Evolutionary conservation across 35 echinoderm and acorn worm genomes (phyloP).

Genomic region (Holothuria glaberrima): DNA sequence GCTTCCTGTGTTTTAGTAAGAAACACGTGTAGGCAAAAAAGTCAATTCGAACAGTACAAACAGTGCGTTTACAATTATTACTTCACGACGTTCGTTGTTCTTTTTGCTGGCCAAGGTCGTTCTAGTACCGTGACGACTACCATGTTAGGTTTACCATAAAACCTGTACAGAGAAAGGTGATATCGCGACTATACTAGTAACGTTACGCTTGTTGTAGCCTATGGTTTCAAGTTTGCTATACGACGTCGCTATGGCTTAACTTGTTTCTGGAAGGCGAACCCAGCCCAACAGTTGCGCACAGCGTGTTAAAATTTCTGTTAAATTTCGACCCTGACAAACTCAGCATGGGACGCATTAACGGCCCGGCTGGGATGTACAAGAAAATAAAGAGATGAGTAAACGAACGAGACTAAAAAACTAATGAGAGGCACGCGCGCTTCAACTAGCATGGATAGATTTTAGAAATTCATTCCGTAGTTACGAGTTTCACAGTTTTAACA

Average conservation of each 20-base stretch:
- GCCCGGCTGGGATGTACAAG: conserved; percentile 32
- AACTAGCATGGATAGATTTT: conserved; percentile 11
- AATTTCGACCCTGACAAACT: conserved; percentile 55
- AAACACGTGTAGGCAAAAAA: neutral
- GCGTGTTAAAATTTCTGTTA: conserved; percentile 50
- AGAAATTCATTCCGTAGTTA: neutral
- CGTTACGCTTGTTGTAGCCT: no score
- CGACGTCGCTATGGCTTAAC: no score
- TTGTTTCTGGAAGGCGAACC: conserved; percentile 7
- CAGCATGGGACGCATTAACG: conserved; percentile 54
- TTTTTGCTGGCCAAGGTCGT: no score
- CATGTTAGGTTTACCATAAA: no score
- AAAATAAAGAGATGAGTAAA: conserved; percentile 10
- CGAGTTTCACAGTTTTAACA: conserved; percentile 36
- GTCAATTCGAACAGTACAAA: no score
- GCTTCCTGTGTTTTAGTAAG: neutral
- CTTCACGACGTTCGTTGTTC: no score
- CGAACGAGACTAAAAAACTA: neutral
- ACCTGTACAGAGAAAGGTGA: no score
- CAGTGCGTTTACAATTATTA: neutral
- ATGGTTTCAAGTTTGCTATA: no score
- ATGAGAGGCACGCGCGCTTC: conserved; percentile 56
- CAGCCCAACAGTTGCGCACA: conserved; percentile 39
- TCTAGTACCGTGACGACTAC: no score
- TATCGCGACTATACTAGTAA: no score